phyloP scores from a whole-genome alignment of 2,113 vertebrate species.

The Cettia cetti region DNA sequence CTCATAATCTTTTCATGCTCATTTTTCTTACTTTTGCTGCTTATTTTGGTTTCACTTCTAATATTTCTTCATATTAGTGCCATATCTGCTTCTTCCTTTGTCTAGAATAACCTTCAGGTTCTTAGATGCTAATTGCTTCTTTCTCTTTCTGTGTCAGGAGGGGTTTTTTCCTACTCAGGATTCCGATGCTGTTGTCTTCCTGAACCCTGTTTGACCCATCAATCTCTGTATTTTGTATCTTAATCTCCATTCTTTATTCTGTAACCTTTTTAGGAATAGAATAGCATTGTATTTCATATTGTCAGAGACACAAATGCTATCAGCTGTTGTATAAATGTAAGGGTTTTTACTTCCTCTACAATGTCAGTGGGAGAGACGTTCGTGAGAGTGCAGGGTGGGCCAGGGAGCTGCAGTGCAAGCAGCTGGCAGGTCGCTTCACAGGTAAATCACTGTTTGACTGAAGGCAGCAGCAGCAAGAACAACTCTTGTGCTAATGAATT shows the following conservation, averaged over 20 bases:
- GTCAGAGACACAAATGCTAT: neutral
- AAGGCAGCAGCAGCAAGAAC: neutral
- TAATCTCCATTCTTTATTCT: neutral
- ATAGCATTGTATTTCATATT: neutral
- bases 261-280: neutral
- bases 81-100: neutral
- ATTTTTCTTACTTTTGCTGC: neutral
- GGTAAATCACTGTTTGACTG: neutral
- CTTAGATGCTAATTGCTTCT: neutral
- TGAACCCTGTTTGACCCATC: neutral
- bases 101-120: neutral
- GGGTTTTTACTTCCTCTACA: neutral
- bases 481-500: neutral
- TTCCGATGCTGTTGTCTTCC: neutral
- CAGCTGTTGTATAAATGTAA: neutral
- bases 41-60: neutral
- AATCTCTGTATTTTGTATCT: neutral
- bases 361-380: neutral
- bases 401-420: neutral
- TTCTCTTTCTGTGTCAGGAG: neutral
- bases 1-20: neutral
- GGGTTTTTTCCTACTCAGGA: rapidly evolving
- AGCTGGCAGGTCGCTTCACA: neutral
- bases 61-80: neutral
- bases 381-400: neutral